phyloP scores from a whole-genome alignment of 2,797 vertebrate species.

The Pelodytes ibericus region DNA sequence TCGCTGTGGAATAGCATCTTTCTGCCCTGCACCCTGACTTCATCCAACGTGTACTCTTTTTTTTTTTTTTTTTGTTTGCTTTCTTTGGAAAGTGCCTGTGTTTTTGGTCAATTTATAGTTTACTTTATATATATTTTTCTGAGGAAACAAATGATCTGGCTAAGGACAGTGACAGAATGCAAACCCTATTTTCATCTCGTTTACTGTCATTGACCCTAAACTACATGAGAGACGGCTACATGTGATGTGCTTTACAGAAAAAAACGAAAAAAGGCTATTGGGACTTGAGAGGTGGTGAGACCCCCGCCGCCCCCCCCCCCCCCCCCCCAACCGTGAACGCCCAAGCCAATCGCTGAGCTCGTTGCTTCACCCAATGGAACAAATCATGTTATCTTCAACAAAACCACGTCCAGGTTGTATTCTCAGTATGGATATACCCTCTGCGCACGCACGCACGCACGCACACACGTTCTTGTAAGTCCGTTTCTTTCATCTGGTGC shows the following conservation, averaged over 20 bases:
- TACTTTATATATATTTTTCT: slow-evolving; percentile 69
- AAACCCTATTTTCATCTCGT: background rate
- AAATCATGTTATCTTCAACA: too few species aligned
- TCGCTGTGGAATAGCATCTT: slow-evolving; percentile 84
- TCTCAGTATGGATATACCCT: background rate
- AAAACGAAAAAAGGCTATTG: too few species aligned
- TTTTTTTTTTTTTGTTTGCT: slow-evolving; percentile 57
- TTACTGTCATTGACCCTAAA: too few species aligned
- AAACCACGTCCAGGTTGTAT: background rate
- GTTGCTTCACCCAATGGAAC: background rate
- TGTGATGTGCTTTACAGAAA: too few species aligned
- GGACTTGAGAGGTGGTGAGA: too few species aligned
- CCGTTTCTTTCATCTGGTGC: too few species aligned
- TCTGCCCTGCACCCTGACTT: slow-evolving; percentile 30
- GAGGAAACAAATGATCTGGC: slow-evolving; percentile 53
- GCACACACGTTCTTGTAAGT: too few species aligned
- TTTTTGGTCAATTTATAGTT: slow-evolving; percentile 81
- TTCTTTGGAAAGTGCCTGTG: slow-evolving; percentile 92
- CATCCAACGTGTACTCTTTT: slow-evolving; percentile 2
- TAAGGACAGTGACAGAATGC: slow-evolving; percentile 48
- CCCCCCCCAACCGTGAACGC: too few species aligned
- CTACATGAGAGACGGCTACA: too few species aligned
- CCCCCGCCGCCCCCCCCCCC: too few species aligned
- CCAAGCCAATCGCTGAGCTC: background rate
- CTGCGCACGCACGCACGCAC: background rate